Conservation (phyloP, 1,140 invertebrate genomes). For the Tetramorium alpestre region DNA sequence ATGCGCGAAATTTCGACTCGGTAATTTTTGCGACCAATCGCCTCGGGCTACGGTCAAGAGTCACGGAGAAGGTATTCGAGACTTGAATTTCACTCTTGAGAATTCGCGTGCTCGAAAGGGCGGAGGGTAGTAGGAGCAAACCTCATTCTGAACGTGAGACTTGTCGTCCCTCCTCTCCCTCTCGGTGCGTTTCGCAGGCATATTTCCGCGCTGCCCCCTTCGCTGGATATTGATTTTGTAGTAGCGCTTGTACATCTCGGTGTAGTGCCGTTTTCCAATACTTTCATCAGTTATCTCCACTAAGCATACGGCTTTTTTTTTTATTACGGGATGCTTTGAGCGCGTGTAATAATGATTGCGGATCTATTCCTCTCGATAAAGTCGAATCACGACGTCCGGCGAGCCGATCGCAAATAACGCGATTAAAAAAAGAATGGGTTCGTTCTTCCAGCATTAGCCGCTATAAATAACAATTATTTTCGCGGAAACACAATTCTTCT, state of each 20-base stretch:
- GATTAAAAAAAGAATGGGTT: not conserved
- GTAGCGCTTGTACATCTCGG: slow-evolving; percentile 40
- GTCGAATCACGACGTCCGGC: slow-evolving; percentile 5
- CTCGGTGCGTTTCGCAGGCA: slow-evolving; percentile 54
- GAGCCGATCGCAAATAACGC: not conserved
- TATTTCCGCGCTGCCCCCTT: slow-evolving; percentile 60
- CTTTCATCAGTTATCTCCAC: slow-evolving; percentile 45
- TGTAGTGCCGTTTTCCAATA: slow-evolving; percentile 52
- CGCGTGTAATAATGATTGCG: slow-evolving; percentile 19
- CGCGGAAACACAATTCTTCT: not conserved
- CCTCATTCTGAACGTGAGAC: slow-evolving; percentile 55
- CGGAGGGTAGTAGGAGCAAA: slow-evolving; percentile 29
- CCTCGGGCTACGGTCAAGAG: not conserved
- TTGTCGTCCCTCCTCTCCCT: slow-evolving; percentile 13
- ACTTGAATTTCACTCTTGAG: slow-evolving; percentile 31
- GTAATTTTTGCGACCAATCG: not conserved
- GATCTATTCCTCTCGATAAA: not conserved
- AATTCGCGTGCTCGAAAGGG: slow-evolving; percentile 38
- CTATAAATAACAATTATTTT: not conserved
- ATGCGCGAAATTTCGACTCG: not conserved
- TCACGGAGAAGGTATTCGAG: not conserved
- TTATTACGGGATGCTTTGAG: slow-evolving; percentile 16
- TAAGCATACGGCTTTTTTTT: slow-evolving; percentile 11
- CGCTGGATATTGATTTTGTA: slow-evolving; percentile 60
- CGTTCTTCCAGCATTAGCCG: not conserved